Conservation (phyloP, 2,888 invertebrate species). For the Polyommatus iphigenia region DNA sequence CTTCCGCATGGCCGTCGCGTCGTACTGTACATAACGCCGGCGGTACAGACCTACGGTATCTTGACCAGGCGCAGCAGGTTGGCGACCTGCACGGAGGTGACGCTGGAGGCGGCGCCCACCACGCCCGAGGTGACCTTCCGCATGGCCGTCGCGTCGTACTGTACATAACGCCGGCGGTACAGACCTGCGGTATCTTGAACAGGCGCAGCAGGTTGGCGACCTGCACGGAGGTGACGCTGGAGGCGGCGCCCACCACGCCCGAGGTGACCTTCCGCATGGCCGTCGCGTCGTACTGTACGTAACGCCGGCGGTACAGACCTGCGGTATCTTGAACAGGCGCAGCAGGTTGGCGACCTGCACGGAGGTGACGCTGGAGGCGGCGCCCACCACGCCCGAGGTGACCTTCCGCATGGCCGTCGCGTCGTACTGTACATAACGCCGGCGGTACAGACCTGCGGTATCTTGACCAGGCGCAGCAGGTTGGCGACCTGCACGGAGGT, state of each 20-base stretch:
- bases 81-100: conserved; percentile 97
- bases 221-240: conserved; percentile 97
- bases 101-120: conserved; percentile 85
- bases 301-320: too few species aligned
- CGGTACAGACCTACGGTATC: conserved; percentile 84
- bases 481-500: too few species aligned
- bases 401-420: too few species aligned
- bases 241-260: conserved; percentile 76
- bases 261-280: conserved; percentile 69
- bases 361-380: too few species aligned
- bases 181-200: conserved; percentile 91
- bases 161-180: not conserved
- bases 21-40: too few species aligned
- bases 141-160: conserved; percentile 79
- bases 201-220: conserved; percentile 92
- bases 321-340: too few species aligned
- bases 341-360: too few species aligned
- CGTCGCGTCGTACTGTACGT: conserved; percentile 89
- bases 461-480: too few species aligned
- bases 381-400: too few species aligned
- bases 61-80: conserved; percentile 91
- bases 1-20: too few species aligned
- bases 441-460: too few species aligned
- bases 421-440: too few species aligned
- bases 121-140: conserved; percentile 72